These are phyloP conservation scores for Acanthurus tractus DNA, from an alignment of 2,797 vertebrate species.

Conservation along the genomic window DNA sequence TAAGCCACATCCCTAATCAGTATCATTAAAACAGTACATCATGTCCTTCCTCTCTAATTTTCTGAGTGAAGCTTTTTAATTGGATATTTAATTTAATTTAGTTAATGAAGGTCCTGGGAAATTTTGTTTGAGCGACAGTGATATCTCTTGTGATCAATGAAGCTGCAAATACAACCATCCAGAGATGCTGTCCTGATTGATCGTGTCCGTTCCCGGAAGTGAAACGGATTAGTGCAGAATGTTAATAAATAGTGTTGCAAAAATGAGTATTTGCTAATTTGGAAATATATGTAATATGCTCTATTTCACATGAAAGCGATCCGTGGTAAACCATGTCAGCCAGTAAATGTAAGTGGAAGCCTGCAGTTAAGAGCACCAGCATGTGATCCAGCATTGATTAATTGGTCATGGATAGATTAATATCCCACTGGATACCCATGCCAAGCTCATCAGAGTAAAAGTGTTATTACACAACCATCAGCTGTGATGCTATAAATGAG, in stretches of 20 bases:
- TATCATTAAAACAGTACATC: slow-evolving; percentile 70
- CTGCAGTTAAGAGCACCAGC: slow-evolving; percentile 53
- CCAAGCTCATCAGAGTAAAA: slow-evolving; percentile 77
- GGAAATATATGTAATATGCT: slow-evolving; percentile 30
- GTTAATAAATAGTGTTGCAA: slow-evolving; percentile 82
- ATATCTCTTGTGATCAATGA: slow-evolving; percentile 90
- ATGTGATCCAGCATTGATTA: slow-evolving; percentile 69
- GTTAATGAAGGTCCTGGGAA: slow-evolving; percentile 89
- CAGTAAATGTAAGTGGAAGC: slow-evolving; percentile 74
- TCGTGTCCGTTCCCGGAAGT: slow-evolving; percentile 83
- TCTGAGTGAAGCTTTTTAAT: slow-evolving; percentile 73
- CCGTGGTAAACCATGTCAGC: slow-evolving; percentile 70
- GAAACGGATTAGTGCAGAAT: slow-evolving; percentile 85
- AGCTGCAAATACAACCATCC: slow-evolving; percentile 84
- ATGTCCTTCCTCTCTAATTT: slow-evolving; percentile 73
- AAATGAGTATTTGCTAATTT: slow-evolving; percentile 67
- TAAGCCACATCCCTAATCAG: slow-evolving; percentile 65
- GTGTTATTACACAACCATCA: slow-evolving; percentile 79
- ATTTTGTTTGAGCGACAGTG: slow-evolving; percentile 86
- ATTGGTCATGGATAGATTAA: slow-evolving; percentile 79
- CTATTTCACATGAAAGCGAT: slow-evolving; percentile 29
- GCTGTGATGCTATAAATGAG: slow-evolving; percentile 67
- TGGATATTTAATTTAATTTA: slow-evolving; percentile 85
- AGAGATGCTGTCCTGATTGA: slow-evolving; percentile 87
- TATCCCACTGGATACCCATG: slow-evolving; percentile 66